A percentile compares a stretch with the other conserved stretches of the same genome.
phyloP scores from a whole-genome alignment of 2,113 vertebrate genomes.

The Sigmodon hispidus region DNA sequence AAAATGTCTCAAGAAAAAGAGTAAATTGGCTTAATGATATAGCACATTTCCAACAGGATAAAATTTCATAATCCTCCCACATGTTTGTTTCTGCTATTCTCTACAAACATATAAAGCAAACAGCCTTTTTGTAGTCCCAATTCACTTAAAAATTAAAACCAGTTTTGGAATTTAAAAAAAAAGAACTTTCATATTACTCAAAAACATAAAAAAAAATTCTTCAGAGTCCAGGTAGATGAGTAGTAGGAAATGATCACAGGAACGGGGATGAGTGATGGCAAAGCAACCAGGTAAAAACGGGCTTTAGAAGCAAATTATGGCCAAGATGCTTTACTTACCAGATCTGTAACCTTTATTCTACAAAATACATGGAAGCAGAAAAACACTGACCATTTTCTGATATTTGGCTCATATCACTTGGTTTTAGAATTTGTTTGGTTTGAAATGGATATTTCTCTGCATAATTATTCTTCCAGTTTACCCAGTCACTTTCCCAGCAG shows the following conservation, averaged over 20 bases:
- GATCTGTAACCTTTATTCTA: constrained; percentile 8
- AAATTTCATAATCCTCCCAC: too few species aligned
- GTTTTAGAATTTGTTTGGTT: constrained; percentile 50
- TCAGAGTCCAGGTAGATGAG: background rate
- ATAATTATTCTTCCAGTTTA: background rate
- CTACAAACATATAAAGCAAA: too few species aligned
- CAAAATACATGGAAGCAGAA: background rate
- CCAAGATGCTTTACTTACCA: background rate
- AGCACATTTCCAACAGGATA: too few species aligned
- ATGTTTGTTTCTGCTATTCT: too few species aligned
- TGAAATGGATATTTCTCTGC: constrained; percentile 8
- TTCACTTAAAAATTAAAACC: too few species aligned
- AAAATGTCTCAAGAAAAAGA: too few species aligned
- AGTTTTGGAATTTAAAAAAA: too few species aligned
- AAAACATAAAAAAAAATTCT: background rate
- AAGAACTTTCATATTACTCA: background rate
- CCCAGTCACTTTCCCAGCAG: constrained; percentile 25
- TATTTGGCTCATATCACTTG: background rate
- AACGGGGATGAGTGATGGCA: background rate
- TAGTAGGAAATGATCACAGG: background rate
- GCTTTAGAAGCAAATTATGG: background rate
- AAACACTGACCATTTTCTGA: background rate
- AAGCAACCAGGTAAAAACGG: background rate
- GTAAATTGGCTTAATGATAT: too few species aligned
- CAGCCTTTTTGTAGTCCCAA: too few species aligned